phyloP scores from a whole-genome alignment of 2,888 invertebrate genomes.

The Trissolcus japonicus region DNA sequence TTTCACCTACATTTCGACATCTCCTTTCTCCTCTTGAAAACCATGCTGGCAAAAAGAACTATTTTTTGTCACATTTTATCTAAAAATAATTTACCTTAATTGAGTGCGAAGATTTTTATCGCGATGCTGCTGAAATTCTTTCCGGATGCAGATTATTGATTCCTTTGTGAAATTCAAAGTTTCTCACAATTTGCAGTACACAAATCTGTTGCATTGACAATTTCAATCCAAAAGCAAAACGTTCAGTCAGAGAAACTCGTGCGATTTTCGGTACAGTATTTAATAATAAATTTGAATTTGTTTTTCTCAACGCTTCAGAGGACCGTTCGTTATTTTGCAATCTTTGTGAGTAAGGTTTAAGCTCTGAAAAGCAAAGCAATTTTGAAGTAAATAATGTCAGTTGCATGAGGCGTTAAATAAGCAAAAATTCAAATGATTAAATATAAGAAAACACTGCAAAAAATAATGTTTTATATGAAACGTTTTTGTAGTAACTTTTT shows the following conservation, averaged over 20 bases:
- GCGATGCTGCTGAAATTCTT: too few species aligned
- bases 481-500: too few species aligned
- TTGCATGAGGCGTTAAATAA: neutral
- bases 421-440: neutral
- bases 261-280: neutral
- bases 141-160: constrained; percentile 9
- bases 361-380: constrained; percentile 17
- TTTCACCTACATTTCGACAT: constrained; percentile 68
- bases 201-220: neutral
- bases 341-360: constrained; percentile 20
- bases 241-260: neutral
- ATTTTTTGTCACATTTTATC: constrained; percentile 45
- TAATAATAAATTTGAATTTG: too few species aligned
- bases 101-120: neutral
- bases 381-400: neutral
- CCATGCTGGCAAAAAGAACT: constrained; percentile 46
- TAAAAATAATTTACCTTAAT: constrained; percentile 40
- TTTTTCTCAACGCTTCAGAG: constrained; percentile 18
- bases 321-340: constrained; percentile 21
- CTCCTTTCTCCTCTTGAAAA: constrained; percentile 54
- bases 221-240: neutral
- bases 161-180: neutral
- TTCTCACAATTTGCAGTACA: too few species aligned
- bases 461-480: too few species aligned
- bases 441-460: too few species aligned